These are phyloP conservation scores for Pterocles orientalis DNA, from an alignment of 2,113 vertebrate genomes.

Conservation along the genomic window DNA sequence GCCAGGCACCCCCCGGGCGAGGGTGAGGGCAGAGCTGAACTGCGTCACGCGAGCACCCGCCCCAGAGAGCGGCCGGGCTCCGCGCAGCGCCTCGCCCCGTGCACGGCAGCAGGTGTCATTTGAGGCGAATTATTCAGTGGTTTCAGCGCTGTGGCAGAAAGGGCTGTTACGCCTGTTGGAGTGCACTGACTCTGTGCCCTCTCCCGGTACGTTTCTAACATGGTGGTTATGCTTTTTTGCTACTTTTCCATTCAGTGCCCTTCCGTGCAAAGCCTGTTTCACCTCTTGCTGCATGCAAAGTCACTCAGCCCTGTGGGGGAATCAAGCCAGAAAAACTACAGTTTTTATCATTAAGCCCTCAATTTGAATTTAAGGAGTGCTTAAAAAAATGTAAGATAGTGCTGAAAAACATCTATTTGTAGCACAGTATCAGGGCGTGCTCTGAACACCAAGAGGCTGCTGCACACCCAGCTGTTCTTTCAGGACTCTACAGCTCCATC, in stretches of 20 bases:
- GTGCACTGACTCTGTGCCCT: not conserved
- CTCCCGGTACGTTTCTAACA: not conserved
- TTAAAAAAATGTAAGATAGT: not conserved
- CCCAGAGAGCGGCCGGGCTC: not conserved
- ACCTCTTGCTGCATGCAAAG: not conserved
- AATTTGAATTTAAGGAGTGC: not conserved
- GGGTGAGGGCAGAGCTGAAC: not conserved
- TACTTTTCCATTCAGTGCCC: not conserved
- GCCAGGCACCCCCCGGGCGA: too few relatives aligned
- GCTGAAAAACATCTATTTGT: not conserved
- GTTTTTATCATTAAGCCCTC: not conserved
- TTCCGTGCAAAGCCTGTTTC: not conserved
- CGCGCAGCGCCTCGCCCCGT: not conserved
- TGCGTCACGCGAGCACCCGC: not conserved
- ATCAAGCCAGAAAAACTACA: not conserved
- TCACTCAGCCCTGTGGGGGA: not conserved
- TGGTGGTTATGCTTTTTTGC: not conserved
- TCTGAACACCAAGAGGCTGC: not conserved
- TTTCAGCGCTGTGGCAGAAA: not conserved
- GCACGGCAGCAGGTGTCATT: too few relatives aligned
- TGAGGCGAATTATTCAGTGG: not conserved
- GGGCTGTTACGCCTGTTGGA: not conserved
- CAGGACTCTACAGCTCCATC: not conserved
- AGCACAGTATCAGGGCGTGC: rapidly evolving
- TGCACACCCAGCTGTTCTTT: not conserved